phyloP scores from a whole-genome alignment of 2,113 vertebrate genomes.

The Plectropomus leopardus region DNA sequence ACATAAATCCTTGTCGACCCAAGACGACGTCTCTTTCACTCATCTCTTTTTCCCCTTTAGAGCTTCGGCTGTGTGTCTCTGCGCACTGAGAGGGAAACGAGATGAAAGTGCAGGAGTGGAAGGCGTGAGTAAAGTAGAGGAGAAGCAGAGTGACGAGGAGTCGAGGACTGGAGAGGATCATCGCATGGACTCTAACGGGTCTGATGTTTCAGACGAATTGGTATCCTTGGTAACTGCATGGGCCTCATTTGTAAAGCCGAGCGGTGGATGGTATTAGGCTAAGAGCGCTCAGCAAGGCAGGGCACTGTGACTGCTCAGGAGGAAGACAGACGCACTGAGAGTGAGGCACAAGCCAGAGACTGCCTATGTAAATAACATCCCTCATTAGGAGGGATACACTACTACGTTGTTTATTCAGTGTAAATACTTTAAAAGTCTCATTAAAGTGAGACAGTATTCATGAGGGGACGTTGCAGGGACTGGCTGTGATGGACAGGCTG shows the following conservation, averaged over 20 bases:
- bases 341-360: slow-evolving; percentile 18
- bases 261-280: slow-evolving; percentile 72
- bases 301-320: slow-evolving; percentile 35
- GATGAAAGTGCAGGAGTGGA: slow-evolving; percentile 61
- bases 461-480: background rate
- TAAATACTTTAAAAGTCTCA: slow-evolving; percentile 30
- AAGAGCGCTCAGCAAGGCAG: slow-evolving; percentile 40
- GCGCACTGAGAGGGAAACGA: slow-evolving; percentile 37
- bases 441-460: slow-evolving; percentile 27
- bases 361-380: slow-evolving; percentile 3
- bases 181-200: slow-evolving; percentile 61
- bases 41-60: slow-evolving; percentile 26
- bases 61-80: slow-evolving; percentile 14
- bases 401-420: slow-evolving; percentile 12
- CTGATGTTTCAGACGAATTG: slow-evolving; percentile 73
- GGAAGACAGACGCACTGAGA: slow-evolving; percentile 43
- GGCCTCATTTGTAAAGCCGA: slow-evolving; percentile 81
- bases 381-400: slow-evolving; percentile 32
- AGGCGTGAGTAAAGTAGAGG: slow-evolving; percentile 55
- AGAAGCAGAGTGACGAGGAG: slow-evolving; percentile 53
- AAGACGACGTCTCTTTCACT: slow-evolving; percentile 2
- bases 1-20: slow-evolving; percentile 13
- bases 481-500: slow-evolving; percentile 16
- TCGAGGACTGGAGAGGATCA: slow-evolving; percentile 66
- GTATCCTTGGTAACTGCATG: slow-evolving; percentile 86